Base-by-base conservation (phyloP, 2,113 vertebrate genomes). In the Leiothrix lutea region DNA sequence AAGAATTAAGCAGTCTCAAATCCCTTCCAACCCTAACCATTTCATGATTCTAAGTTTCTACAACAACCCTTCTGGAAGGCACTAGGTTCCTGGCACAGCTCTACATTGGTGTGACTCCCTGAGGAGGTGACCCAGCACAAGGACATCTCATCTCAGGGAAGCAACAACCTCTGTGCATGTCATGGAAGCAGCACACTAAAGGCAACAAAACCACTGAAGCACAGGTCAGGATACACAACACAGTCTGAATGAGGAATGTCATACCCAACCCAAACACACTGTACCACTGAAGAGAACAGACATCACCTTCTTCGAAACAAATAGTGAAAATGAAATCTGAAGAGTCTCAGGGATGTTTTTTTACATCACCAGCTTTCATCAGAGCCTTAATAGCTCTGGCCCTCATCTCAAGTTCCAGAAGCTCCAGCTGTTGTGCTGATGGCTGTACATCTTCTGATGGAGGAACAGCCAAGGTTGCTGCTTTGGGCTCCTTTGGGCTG, bases 331-430 rank as follows among this genome's bases (percentile, higher is more conserved):
- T 26, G 26, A 70, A 86, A 92, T 66, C 81, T 74, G 67, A 96
- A 85, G 36, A 91, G 35, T 57, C 48, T 89, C 86, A 97, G 12
- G 82, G 71, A 64, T 97, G 93, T 77, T 98, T 99, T 90, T 98
- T 99, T 16, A 97, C 96, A 77, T 99, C 98, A 23, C 98, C 98
- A 82, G 99, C 99, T 97, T 99, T 99, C 99, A 99, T 99, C 12
- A 99, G 97, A 42, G 99, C 99, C 94, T 99, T 99, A 93, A 99
- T 99, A 58, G 99, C 99, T 80, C 99, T 97, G 2, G 99, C 99
- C 82, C 99, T 99, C 99, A 99, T 99, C 91, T 99, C 99, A 5
- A 99, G 95, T 96, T 99, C 99, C 48, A 99, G 98, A 18, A 99
- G 98, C 90, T 99, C 99, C 96, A 99, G 98, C 86, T 99, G 99